Evolutionary conservation across 2,797 vertebrate genomes (phyloP).

Genomic region (Liparis tanakae): DNA sequence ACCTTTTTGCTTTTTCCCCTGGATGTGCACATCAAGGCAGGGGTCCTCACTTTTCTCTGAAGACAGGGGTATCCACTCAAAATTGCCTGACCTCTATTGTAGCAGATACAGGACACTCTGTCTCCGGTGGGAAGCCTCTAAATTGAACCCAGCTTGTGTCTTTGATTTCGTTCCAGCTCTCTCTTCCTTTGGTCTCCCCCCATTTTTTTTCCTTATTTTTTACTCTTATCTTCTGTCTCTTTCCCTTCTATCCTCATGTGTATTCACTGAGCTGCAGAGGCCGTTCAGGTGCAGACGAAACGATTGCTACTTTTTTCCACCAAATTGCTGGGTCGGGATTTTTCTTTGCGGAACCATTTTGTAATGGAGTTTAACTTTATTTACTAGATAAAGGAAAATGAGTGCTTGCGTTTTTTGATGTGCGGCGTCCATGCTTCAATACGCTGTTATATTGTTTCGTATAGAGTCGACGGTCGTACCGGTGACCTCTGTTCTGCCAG

Average conservation of each 20-base stretch:
- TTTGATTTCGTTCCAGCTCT: constrained; percentile 80
- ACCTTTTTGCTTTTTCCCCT: constrained; percentile 77
- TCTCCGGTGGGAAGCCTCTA: constrained; percentile 85
- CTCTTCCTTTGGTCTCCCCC: constrained; percentile 73
- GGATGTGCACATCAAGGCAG: constrained; percentile 79
- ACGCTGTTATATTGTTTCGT: constrained; percentile 75
- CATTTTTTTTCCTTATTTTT: constrained; percentile 12
- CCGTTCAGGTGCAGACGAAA: constrained; percentile 82
- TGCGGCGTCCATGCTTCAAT: constrained; percentile 73
- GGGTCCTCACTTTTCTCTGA: constrained; percentile 78
- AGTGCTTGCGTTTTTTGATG: constrained; percentile 73
- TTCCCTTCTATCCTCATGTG: constrained; percentile 79
- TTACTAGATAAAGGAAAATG: constrained; percentile 81
- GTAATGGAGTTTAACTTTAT: constrained; percentile 84
- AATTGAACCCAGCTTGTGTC: constrained; percentile 88
- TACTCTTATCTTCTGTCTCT: constrained; percentile 77
- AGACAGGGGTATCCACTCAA: constrained; percentile 81
- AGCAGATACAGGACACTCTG: constrained; percentile 83
- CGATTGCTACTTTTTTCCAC: constrained; percentile 75
- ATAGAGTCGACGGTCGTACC: constrained; percentile 70
- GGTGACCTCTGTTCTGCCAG: constrained; percentile 70
- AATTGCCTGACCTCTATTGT: constrained; percentile 87
- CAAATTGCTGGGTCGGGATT: constrained; percentile 82
- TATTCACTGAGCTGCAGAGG: constrained; percentile 85
- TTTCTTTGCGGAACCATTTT: constrained; percentile 76